Evolutionary conservation across 2,113 vertebrate species (phyloP), one percentile per base, ranked within the genome.

Genomic region (Murina feae): DNA sequence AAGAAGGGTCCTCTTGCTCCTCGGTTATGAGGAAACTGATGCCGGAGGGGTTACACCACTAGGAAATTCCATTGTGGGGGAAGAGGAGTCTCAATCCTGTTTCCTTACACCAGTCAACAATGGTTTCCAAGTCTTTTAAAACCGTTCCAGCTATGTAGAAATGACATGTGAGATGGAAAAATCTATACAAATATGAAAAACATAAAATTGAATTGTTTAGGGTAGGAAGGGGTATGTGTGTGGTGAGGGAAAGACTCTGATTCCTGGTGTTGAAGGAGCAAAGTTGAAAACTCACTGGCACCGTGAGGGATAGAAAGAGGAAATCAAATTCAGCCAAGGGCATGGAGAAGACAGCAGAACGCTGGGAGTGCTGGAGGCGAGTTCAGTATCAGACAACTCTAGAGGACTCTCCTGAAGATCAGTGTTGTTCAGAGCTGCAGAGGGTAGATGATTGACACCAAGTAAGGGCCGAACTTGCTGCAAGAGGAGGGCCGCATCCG

Each of bases 301-400:
- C 30, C 8, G 3, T 5, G 75, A 25, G 71, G 32, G 71, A 44
- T 11, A 23, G 30, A 66, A 81, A 83, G 80, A 68, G 47, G 53
- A 65, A 20, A 17, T 72, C n/a, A 42, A 79, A 69, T 65, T 6
- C 28, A n/a, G 13, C 49, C n/a, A 39, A 55, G 49, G 17, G 9
- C 42, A 3, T 1, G 9, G n/a, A 71, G 30, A 17, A 58, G 60
- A 12, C 17, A 63, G 35, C 35, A 28, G 51, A 49, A 4, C 55
- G 32, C 30, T 55, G 37, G 28, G 37, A 44, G 14, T n/a, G 8
- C 47, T 14, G n/a, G 20, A 21, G 58, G 21, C 35, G 25, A 30
- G 21, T 32, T 55, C 49, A 1, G 2, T 6, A 2, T 17, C 17
- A 4, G 68, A 42, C 3, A 14, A 32, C 35, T 55, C 32, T 0